phyloP scores from a whole-genome alignment of 2,888 invertebrate species.

The Metalampra italica region DNA sequence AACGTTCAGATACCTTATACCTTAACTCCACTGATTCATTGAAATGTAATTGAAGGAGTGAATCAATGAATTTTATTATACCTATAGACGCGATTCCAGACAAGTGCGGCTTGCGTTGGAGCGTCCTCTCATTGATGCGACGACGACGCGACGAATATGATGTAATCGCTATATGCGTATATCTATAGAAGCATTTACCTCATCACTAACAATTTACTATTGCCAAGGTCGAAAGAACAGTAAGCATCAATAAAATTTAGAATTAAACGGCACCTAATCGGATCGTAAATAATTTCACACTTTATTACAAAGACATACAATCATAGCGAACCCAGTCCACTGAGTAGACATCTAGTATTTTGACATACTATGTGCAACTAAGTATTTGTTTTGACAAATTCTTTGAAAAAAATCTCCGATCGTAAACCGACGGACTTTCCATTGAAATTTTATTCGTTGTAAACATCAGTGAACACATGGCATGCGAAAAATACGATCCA shows the following conservation, averaged over 20 bases:
- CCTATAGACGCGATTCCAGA: slow-evolving; percentile 20
- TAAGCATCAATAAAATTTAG: not conserved
- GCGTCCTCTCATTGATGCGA: slow-evolving; percentile 34
- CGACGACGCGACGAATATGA: slow-evolving; percentile 39
- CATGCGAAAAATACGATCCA: slow-evolving; percentile 42
- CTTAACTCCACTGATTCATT: too few relatives aligned
- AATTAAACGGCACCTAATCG: too few relatives aligned
- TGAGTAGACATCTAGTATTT: too few relatives aligned
- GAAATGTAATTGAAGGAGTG: not conserved
- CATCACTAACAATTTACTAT: slow-evolving; percentile 21
- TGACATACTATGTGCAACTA: not conserved
- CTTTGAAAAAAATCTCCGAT: slow-evolving; percentile 14
- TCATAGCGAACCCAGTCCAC: too few relatives aligned
- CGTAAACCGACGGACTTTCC: slow-evolving; percentile 21
- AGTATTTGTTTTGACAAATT: slow-evolving; percentile 5
- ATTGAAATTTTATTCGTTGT: slow-evolving; percentile 33
- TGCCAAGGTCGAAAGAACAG: slow-evolving; percentile 21
- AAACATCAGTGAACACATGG: slow-evolving; percentile 44
- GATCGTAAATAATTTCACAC: too few relatives aligned
- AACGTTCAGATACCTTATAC: not conserved
- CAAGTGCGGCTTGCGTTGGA: slow-evolving; percentile 17
- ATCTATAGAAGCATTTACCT: slow-evolving; percentile 16
- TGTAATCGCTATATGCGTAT: slow-evolving; percentile 38
- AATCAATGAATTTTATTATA: slow-evolving; percentile 7
- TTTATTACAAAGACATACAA: too few relatives aligned